Percentiles rank a stretch among this genome's conserved stretches.
Evolutionary conservation across 1,140 invertebrate species (phyloP).

Genomic region (Pogonus chalceus): DNA sequence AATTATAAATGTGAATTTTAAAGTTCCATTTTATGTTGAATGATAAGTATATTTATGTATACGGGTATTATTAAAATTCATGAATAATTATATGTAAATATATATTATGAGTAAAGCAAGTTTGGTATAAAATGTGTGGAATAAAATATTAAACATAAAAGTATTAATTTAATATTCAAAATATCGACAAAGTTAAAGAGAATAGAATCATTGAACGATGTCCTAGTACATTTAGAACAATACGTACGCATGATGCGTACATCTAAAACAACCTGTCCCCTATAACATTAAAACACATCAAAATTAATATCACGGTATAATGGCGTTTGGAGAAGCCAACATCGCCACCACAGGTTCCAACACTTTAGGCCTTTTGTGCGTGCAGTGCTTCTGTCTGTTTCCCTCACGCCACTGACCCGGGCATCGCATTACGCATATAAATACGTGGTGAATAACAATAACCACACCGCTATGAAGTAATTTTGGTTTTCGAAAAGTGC

Average conservation of each 20-base stretch:
- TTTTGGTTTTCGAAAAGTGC: background rate
- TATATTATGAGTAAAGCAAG: no score
- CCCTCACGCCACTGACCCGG: background rate
- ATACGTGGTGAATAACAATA: slow-evolving; percentile 7
- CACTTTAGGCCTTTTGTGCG: background rate
- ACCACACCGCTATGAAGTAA: background rate
- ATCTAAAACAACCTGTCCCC: slow-evolving; percentile 1
- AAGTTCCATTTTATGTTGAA: no score
- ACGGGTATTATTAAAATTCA: no score
- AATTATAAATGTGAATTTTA: no score
- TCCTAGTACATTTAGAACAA: no score
- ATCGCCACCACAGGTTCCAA: background rate
- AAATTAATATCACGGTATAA: slow-evolving; percentile 3
- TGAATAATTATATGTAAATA: no score
- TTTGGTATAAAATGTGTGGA: no score
- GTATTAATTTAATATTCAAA: no score
- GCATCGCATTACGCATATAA: background rate
- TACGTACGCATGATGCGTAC: slow-evolving; percentile 3
- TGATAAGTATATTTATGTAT: no score
- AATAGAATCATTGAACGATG: no score
- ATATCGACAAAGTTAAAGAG: no score
- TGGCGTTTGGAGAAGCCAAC: background rate
- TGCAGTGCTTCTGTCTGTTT: background rate
- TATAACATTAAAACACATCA: slow-evolving; percentile 4
- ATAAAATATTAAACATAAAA: no score